Percentiles rank a stretch among this genome's conserved stretches.
phyloP scores from a whole-genome alignment of 2,797 vertebrate genomes.

The Etheostoma nigrum region DNA sequence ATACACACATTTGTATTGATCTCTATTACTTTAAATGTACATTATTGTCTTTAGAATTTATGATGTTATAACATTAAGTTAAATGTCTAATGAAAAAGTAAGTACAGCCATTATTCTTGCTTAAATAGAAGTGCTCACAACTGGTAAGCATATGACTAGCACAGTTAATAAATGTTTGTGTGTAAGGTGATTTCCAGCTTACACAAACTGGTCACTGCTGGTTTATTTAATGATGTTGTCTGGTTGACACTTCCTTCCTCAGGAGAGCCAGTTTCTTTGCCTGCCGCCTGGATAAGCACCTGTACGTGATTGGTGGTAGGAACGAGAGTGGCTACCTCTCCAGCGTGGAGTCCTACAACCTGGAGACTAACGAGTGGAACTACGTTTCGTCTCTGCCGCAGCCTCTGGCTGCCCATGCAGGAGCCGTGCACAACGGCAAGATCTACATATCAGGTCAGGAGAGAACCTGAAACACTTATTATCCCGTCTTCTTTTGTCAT shows the following conservation, averaged over 20 bases:
- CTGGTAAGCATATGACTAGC: not conserved
- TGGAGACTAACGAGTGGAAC: conserved; percentile 99
- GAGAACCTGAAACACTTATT: conserved; percentile 4
- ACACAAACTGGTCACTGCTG: conserved; percentile 28
- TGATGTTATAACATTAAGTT: not conserved
- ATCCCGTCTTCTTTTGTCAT: not conserved
- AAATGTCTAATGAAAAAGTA: not conserved
- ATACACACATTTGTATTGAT: not conserved
- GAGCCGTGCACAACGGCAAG: conserved; percentile 97
- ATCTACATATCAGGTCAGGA: conserved; percentile 99
- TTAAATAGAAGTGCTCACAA: conserved; percentile 7
- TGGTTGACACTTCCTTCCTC: conserved; percentile 66
- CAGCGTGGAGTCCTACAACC: conserved; percentile 97
- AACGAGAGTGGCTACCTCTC: conserved; percentile 98
- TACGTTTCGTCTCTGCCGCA: conserved; percentile 96
- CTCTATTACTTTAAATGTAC: not conserved
- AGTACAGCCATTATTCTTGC: not conserved
- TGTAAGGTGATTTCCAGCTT: conserved; percentile 3
- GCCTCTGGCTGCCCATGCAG: conserved; percentile 96
- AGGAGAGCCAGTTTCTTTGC: conserved; percentile 99
- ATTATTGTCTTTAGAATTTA: not conserved
- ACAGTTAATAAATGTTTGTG: not conserved
- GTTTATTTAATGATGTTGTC: conserved; percentile 72
- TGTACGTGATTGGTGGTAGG: conserved; percentile 97
- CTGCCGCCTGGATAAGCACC: conserved; percentile 96